Conservation (phyloP, 2,888 invertebrate genomes). For the Ernsta delagoae region DNA sequence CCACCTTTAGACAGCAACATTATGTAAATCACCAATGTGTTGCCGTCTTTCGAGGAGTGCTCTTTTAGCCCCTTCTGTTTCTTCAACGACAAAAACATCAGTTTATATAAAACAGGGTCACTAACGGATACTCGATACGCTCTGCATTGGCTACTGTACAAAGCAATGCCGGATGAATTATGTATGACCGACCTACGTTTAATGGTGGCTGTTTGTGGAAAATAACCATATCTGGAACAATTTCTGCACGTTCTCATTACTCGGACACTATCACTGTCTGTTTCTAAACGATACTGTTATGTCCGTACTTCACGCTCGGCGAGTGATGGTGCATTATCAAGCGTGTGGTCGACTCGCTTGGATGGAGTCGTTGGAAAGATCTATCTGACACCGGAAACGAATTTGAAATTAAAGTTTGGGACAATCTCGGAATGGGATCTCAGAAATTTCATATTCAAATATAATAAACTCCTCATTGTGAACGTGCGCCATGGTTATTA, state of each 20-base stretch:
- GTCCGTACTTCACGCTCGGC: no score
- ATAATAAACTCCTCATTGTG: no score
- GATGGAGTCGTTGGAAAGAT: no score
- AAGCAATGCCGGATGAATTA: slow-evolving; percentile 25
- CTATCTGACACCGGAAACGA: neutral
- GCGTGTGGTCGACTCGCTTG: no score
- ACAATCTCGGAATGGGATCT: no score
- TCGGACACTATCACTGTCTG: slow-evolving; percentile 6
- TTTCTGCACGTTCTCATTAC: slow-evolving; percentile 13
- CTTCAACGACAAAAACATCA: no score
- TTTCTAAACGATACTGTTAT: slow-evolving; percentile 11
- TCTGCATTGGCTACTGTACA: slow-evolving; percentile 4
- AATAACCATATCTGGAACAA: slow-evolving; percentile 8
- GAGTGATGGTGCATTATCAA: neutral
- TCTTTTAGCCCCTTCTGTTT: no score
- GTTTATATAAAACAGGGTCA: slow-evolving; percentile 24
- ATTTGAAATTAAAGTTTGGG: neutral
- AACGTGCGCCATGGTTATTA: no score
- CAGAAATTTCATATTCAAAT: no score
- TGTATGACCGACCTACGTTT: slow-evolving; percentile 20
- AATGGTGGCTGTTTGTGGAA: slow-evolving; percentile 1
- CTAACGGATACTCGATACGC: slow-evolving; percentile 24
- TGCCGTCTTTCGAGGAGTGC: no score
- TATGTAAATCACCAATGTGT: no score
- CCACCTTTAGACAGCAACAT: no score